phyloP scores from a whole-genome alignment of 2,113 vertebrate genomes.

The Pelmatolapia mariae region DNA sequence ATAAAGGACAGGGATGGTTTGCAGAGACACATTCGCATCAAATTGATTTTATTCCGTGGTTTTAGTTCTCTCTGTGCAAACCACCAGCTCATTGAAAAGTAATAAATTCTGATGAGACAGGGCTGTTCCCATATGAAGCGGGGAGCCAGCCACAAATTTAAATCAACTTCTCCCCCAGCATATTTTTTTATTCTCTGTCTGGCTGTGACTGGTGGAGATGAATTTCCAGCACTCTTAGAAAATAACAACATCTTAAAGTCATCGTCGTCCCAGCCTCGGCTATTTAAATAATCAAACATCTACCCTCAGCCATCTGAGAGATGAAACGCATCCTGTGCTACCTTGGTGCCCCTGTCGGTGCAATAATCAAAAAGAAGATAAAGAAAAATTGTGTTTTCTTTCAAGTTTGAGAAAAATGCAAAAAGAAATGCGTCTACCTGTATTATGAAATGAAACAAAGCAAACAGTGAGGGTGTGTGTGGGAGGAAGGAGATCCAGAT shows the following conservation, averaged over 20 bases:
- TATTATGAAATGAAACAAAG: neutral
- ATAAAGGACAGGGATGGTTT: slow-evolving; percentile 49
- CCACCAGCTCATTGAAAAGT: slow-evolving; percentile 62
- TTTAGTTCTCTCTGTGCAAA: slow-evolving; percentile 62
- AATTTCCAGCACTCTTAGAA: neutral
- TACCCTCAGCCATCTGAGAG: neutral
- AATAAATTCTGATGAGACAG: slow-evolving; percentile 59
- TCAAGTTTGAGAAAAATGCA: neutral
- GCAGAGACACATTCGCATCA: slow-evolving; percentile 43
- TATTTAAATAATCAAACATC: slow-evolving; percentile 27
- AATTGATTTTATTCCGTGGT: slow-evolving; percentile 68
- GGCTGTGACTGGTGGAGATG: neutral
- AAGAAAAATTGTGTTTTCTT: neutral
- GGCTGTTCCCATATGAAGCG: slow-evolving; percentile 42
- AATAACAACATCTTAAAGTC: slow-evolving; percentile 5
- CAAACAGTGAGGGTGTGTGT: neutral
- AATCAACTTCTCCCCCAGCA: slow-evolving; percentile 20
- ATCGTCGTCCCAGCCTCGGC: neutral
- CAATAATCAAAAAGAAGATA: neutral
- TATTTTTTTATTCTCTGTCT: slow-evolving; percentile 12
- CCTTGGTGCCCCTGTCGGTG: neutral
- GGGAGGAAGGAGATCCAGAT: neutral
- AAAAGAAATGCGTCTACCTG: neutral
- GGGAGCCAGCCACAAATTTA: slow-evolving; percentile 15
- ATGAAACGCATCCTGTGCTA: neutral